A percentile compares a stretch with the other conserved stretches of the same genome.
phyloP scores from a whole-genome alignment of 2,797 vertebrate species.

The Acanthurus leucopareius region DNA sequence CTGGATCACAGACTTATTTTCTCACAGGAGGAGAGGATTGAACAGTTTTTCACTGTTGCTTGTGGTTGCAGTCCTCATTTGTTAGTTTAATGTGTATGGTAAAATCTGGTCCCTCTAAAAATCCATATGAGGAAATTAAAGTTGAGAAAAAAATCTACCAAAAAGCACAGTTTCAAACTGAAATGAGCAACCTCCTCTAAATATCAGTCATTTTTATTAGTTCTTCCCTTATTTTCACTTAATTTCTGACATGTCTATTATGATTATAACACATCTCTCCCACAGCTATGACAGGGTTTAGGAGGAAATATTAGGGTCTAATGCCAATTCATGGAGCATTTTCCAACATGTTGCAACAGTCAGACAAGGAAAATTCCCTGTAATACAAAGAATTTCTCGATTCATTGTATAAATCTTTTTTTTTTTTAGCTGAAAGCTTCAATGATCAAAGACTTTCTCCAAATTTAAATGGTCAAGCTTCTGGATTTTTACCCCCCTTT shows the following conservation, averaged over 20 bases:
- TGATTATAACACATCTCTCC: conserved; percentile 4
- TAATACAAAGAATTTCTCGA: neutral
- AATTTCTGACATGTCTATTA: too few species aligned
- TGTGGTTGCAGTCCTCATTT: conserved; percentile 25
- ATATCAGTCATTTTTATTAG: too few species aligned
- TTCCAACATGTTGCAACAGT: neutral
- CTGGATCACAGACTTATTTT: conserved; percentile 44
- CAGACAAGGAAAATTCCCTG: neutral
- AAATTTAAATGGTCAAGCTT: too few species aligned
- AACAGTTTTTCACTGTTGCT: neutral
- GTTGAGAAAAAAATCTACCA: neutral
- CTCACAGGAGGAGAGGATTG: conserved; percentile 36
- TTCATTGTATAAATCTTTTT: too few species aligned
- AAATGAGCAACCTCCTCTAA: too few species aligned
- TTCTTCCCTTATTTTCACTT: too few species aligned
- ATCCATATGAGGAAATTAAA: neutral
- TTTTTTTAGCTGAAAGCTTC: too few species aligned
- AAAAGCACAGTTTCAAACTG: neutral
- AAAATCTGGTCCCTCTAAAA: neutral
- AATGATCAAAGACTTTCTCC: too few species aligned
- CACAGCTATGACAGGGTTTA: neutral
- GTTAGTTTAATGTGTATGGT: neutral
- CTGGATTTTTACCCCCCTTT: too few species aligned
- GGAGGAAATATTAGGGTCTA: neutral
- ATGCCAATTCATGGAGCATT: neutral